These are phyloP conservation scores for Silurus meridionalis DNA, from an alignment of 2,113 vertebrate species.

Conservation along the genomic window DNA sequence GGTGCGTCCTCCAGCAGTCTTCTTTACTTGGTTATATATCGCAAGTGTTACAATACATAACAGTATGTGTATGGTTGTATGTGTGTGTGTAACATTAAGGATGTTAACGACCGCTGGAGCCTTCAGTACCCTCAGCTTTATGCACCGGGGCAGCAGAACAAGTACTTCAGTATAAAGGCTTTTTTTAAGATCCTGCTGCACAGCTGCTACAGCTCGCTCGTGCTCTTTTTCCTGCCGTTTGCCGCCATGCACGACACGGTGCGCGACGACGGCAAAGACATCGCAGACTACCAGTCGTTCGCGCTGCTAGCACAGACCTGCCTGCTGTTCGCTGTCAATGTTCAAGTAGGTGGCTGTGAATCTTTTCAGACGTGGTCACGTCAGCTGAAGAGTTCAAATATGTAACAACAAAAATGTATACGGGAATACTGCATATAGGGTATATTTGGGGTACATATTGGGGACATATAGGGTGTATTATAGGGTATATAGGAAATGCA, in stretches of 20 bases:
- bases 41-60: neutral
- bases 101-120: slow-evolving; percentile 91
- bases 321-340: slow-evolving; percentile 81
- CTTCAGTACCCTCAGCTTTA: slow-evolving; percentile 87
- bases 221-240: slow-evolving; percentile 92
- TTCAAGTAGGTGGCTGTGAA: slow-evolving; percentile 76
- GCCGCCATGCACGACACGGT: slow-evolving; percentile 79
- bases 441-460: too few species aligned
- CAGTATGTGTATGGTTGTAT: neutral
- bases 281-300: slow-evolving; percentile 92
- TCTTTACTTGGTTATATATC: neutral
- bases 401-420: too few species aligned
- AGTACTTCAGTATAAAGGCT: slow-evolving; percentile 85
- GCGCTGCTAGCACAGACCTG: slow-evolving; percentile 87
- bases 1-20: slow-evolving; percentile 65
- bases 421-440: too few species aligned
- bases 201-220: slow-evolving; percentile 89
- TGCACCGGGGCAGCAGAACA: slow-evolving; percentile 84
- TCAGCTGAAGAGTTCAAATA: too few species aligned
- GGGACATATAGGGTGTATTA: too few species aligned
- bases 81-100: slow-evolving; percentile 68
- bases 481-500: too few species aligned
- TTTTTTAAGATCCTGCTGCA: slow-evolving; percentile 82
- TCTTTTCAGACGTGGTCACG: neutral
- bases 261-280: slow-evolving; percentile 83